These are phyloP conservation scores for Apodemia mormo DNA, from an alignment of 2,888 invertebrate species.

Conservation along the genomic window DNA sequence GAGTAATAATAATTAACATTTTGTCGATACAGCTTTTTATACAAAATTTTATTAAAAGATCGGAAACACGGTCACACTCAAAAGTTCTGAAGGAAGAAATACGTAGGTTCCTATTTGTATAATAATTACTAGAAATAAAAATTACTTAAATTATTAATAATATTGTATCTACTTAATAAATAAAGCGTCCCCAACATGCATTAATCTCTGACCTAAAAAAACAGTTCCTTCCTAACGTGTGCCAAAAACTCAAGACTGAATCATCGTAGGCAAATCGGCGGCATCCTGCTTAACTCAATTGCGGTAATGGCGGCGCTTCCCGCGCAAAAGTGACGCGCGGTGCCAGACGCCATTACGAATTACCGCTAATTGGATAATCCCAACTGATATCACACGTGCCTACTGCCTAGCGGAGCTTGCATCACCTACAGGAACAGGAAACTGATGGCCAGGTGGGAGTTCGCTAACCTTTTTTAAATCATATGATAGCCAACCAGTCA, in stretches of 20 bases:
- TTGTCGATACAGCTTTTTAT: too few relatives aligned
- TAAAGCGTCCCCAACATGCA: constrained; percentile 14
- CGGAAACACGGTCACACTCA: too few relatives aligned
- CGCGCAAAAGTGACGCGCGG: constrained; percentile 59
- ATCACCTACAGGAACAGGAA: constrained; percentile 4
- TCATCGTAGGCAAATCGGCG: constrained; percentile 58
- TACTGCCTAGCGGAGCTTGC: not conserved
- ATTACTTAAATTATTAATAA: not conserved
- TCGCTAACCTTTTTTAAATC: not conserved
- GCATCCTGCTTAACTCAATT: constrained; percentile 71
- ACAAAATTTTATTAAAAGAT: too few relatives aligned
- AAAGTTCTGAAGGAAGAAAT: too few relatives aligned
- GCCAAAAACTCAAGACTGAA: constrained; percentile 53
- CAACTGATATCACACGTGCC: constrained; percentile 16
- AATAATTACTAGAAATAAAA: too few relatives aligned
- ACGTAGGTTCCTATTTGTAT: too few relatives aligned
- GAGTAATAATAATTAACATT: too few relatives aligned
- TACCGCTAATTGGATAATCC: constrained; percentile 17
- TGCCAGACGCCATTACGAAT: constrained; percentile 26
- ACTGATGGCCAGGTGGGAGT: not conserved
- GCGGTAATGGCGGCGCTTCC: constrained; percentile 59
- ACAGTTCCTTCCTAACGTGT: constrained; percentile 31
- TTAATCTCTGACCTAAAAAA: constrained; percentile 12
- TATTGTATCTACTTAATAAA: not conserved
- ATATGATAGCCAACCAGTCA: not conserved